Evolutionary conservation across 2,797 vertebrate species (phyloP), one percentile per base, ranked within the genome.

Genomic region (Spea hammondii): DNA sequence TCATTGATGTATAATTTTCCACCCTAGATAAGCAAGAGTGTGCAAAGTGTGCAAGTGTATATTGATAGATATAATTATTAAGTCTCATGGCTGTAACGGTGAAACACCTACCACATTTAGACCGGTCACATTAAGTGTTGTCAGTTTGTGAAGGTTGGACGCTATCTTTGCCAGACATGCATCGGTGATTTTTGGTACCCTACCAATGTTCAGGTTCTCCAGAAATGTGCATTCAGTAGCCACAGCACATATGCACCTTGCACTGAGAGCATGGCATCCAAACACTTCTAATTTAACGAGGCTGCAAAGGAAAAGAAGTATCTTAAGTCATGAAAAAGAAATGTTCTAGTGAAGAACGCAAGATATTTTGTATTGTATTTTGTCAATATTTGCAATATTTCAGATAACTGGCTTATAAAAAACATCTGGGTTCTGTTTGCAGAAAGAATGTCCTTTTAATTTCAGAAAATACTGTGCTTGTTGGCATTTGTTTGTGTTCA

Each of bases 131-230:
- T 88, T 57, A 88, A 94, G 85, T 85, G 86, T 85, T 87, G 86
- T 77, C 84, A 93, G 67, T 89, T 92, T 88, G 91, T 87, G 80
- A 88, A 94, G 85, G 87, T 90, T 50, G 89, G 91, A 86, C 45
- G 84, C 83, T 82, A 88, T 89, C 73, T 85, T 70, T 44, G 73
- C 67, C 64, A 91, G 84, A 77, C 84, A 87, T 46, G 71, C 45
- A 45, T 79, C 47, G 0, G 67, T 88, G 74, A 90, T 74, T 74
- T 86, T 91, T 12, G 88, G 90, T 66, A 92, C 53, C 78, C 85
- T 89, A 13, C 86, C 83, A 0, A 87, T 82, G 77, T 89, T 92
- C 13, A 90, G 77, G 53, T 75, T 83, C 69, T 81, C 17, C 51
- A 92, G 77, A 67, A 82, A 8, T 11, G 84, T 76, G 84, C 87